Evolutionary conservation across 2,797 vertebrate species (phyloP), one percentile per base, ranked within the genome.

Genomic region (Thunnus albacares): DNA sequence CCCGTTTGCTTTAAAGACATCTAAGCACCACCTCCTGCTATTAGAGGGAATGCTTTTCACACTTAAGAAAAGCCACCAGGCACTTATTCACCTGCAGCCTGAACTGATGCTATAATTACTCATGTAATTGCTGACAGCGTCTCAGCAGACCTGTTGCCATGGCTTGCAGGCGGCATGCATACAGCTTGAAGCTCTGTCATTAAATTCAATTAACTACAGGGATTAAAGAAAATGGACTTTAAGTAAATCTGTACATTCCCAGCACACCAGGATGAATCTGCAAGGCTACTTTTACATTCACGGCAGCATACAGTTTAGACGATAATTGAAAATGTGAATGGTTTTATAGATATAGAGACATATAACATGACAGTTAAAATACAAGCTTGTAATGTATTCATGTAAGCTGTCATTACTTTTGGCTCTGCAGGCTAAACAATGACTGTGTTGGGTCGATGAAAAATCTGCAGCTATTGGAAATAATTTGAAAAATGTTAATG

Each of bases 51-150:
- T 30, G 52, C 38, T 69, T 77, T 84, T 83, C 79, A 71, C 74
- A 61, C 75, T 75, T 85, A 13, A 80, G 43, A 73, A 47, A 67
- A 80, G 52, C 60, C 69, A 63, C 59, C 73, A 70, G 74, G 51
- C 41, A 18, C 57, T 71, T 70, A 82, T 87, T 90, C 88, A 92
- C 87, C 91, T 93, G 86, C 80, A 82, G 86, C 84, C 76, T 84
- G 70, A 91, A 87, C 83, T 77, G 74, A 85, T 79, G 83, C 91
- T 94, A 91, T 92, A 90, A 94, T 91, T 93, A 94, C 88, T 87
- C 63, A 6, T 26, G 35, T 91, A 82, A 91, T 82, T 92, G 81
- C 77, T 79, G 80, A 82, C 38, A 52, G 80, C 43, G 84, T 82
- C 86, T 87, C 87, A 59, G 38, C 66, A 82, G 91, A 92, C 87